Evolutionary conservation across 2,113 vertebrate species (phyloP), one percentile per base, ranked within the genome.

Genomic region (Ailurus styani): DNA sequence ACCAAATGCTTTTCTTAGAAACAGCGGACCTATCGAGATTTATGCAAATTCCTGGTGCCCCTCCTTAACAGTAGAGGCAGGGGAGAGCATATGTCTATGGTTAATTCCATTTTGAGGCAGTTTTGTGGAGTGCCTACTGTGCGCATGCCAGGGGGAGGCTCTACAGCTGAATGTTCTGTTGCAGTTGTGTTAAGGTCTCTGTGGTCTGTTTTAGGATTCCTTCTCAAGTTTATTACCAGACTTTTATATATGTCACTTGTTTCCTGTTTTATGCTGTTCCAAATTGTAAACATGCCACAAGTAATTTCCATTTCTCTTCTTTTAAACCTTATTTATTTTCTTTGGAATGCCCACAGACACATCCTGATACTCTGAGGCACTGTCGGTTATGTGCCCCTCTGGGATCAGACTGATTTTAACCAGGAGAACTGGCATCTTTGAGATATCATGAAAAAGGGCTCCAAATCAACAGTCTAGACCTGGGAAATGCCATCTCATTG

Each of bases 201-300:
- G 4, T 64, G 29, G 60, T 97, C 47, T 75, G 17, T 68, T 91
- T 91, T 50, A 82, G 57, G 29, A 62, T 87, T 66, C 52, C 10
- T 73, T 70, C 57, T 90, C 27, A 57, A 82, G 31, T 77, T 93
- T 92, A 89, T 77, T 87, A 20, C 20, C 8, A 27, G 40, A 90
- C 42, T 60, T 93, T 96, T 88, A 57, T 87, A 14, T 47, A 37
- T 72, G 45, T 81, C 68, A 84, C 92, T 93, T 96, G 93, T 93
- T 97, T 97, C 40, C 27, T 92, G 6, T 94, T 95, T 98, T 87
- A 55, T 93, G 64, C 21, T 81, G 18, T 77, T 98, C 79, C 64
- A 95, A 87, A 89, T 20, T 95, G 52, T 87, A 92, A 97, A 93
- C n/a, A 64, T 34, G 37, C 29, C 57, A 62, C 31, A 88, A 90